A percentile compares a stretch with the other conserved stretches of the same genome.
These are phyloP conservation scores for Drosophila virilis DNA, from an alignment of 1,140 invertebrate genomes.

Conservation along the genomic window DNA sequence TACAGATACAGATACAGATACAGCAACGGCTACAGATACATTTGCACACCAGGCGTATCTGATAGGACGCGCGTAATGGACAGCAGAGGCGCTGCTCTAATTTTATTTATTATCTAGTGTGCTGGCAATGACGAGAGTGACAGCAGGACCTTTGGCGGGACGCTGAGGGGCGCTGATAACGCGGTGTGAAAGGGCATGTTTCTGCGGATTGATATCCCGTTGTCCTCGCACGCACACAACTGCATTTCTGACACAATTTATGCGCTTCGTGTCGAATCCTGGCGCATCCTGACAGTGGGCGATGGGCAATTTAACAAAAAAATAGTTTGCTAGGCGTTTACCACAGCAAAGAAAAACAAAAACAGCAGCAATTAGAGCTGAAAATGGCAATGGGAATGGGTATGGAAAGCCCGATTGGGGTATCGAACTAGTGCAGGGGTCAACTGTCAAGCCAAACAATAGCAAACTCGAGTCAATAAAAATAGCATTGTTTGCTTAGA, in stretches of 20 bases:
- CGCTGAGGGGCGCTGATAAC: slow-evolving; percentile 48
- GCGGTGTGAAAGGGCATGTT: slow-evolving; percentile 81
- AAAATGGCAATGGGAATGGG: slow-evolving; percentile 13
- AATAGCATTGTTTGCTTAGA: not conserved
- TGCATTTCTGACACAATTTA: slow-evolving; percentile 53
- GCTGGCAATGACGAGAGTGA: slow-evolving; percentile 49
- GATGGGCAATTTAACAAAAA: slow-evolving; percentile 65
- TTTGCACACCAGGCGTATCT: slow-evolving; percentile 70
- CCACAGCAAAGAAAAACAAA: slow-evolving; percentile 47
- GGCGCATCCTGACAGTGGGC: slow-evolving; percentile 57
- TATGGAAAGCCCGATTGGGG: not conserved
- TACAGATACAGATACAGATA: not conserved
- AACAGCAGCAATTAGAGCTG: slow-evolving; percentile 47
- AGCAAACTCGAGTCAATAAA: not conserved
- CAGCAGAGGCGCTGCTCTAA: slow-evolving; percentile 64
- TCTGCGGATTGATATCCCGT: slow-evolving; percentile 81
- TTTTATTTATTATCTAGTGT: slow-evolving; percentile 83
- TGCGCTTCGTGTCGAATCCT: slow-evolving; percentile 52
- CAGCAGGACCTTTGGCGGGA: slow-evolving; percentile 22
- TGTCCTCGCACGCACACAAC: slow-evolving; percentile 52
- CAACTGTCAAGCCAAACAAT: slow-evolving; percentile 9
- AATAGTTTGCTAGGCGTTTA: slow-evolving; percentile 30
- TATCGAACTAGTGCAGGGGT: slow-evolving; percentile 7
- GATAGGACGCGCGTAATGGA: slow-evolving; percentile 76
- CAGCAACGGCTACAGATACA: slow-evolving; percentile 28